Percentiles rank a stretch among this genome's conserved stretches.
Conservation (phyloP, 2,888 invertebrate genomes). For the Tenodera sinensis region DNA sequence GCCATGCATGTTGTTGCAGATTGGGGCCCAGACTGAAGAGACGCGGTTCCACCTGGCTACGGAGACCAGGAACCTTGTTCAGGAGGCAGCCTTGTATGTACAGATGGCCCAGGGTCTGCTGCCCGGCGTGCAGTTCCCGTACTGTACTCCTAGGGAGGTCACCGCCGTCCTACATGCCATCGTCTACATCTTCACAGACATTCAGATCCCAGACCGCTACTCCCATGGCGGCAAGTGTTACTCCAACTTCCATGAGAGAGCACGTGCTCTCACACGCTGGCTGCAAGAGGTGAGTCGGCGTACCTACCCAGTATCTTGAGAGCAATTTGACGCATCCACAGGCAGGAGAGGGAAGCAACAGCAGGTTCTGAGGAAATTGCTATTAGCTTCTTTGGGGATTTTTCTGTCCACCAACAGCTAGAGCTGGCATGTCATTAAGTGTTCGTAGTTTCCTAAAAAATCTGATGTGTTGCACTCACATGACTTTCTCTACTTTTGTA, state of each 20-base stretch:
- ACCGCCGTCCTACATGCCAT: slow-evolving; percentile 38
- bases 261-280: slow-evolving; percentile 37
- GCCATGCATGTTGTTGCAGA: too few species aligned
- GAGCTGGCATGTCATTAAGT: too few species aligned
- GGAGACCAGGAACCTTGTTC: slow-evolving; percentile 37
- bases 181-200: slow-evolving; percentile 40
- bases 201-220: slow-evolving; percentile 38
- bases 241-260: slow-evolving; percentile 37
- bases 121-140: slow-evolving; percentile 39
- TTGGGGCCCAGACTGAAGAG: slow-evolving; percentile 24
- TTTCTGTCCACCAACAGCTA: too few species aligned
- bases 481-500: too few species aligned
- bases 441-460: too few species aligned
- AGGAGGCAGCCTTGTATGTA: slow-evolving; percentile 38
- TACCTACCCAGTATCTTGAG: too few species aligned
- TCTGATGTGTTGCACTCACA: too few species aligned
- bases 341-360: too few species aligned
- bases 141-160: slow-evolving; percentile 39
- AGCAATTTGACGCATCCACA: too few species aligned
- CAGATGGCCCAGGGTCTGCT: slow-evolving; percentile 38
- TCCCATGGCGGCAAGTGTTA: slow-evolving; percentile 37
- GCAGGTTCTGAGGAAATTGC: too few species aligned
- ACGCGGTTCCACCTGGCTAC: slow-evolving; percentile 36
- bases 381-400: too few species aligned
- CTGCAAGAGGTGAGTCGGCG: slow-evolving; percentile 34